Conservation (phyloP, 2,797 vertebrate species). For the Chromis chromis region DNA sequence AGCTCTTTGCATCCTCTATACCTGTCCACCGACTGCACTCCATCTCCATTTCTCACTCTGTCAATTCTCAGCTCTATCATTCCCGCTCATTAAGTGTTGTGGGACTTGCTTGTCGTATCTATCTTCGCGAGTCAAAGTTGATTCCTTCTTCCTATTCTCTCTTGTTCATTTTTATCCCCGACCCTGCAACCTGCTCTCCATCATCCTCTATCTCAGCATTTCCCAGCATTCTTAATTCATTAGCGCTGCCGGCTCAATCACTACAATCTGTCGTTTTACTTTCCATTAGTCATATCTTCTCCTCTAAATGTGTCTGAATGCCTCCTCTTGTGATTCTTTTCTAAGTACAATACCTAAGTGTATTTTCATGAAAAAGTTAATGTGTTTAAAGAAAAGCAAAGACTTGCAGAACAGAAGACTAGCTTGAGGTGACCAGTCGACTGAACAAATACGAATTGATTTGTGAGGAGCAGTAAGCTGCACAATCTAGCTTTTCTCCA, state of each 20-base stretch:
- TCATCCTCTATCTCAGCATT: conserved; percentile 20
- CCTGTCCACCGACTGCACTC: conserved; percentile 41
- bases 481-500: conserved; percentile 20
- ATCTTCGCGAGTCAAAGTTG: conserved; percentile 48
- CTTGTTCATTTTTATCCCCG: conserved; percentile 31
- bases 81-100: conserved; percentile 53
- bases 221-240: conserved; percentile 47
- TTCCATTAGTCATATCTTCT: conserved; percentile 29
- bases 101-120: conserved; percentile 30
- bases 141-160: conserved; percentile 20
- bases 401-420: conserved; percentile 14
- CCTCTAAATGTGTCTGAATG: conserved; percentile 17
- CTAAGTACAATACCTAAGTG: conserved; percentile 9
- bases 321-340: conserved; percentile 19
- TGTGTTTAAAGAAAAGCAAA: neutral
- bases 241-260: conserved; percentile 20
- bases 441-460: conserved; percentile 40
- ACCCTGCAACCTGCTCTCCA: neutral
- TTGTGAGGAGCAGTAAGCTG: conserved; percentile 15
- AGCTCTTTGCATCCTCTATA: conserved; percentile 46
- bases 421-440: conserved; percentile 12
- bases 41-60: conserved; percentile 50
- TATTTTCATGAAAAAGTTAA: conserved; percentile 15
- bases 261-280: conserved; percentile 19
- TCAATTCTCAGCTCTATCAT: conserved; percentile 55